Evolutionary conservation across 2,888 invertebrate species (phyloP).

Genomic region (Drosophila monieri): DNA sequence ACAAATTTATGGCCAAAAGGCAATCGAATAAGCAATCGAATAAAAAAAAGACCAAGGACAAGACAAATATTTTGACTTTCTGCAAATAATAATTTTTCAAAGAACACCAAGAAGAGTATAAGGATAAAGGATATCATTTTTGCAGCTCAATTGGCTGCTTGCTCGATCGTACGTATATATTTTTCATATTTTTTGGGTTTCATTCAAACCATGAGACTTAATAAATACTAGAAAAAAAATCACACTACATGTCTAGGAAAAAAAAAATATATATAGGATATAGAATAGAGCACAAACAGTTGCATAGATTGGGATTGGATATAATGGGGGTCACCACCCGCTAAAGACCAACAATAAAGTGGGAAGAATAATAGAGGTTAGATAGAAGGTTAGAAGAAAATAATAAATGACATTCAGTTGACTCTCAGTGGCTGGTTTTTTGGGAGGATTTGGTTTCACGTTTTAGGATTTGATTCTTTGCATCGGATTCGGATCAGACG

Average conservation of each 20-base stretch:
- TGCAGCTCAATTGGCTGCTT: constrained; percentile 64
- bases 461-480: background rate
- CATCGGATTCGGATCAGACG: background rate
- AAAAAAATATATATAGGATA: constrained; percentile 10
- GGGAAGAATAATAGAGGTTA: constrained; percentile 15
- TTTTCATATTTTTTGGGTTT: constrained; percentile 74
- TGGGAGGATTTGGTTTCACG: constrained; percentile 13
- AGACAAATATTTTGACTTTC: constrained; percentile 65
- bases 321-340: constrained; percentile 54
- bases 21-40: background rate
- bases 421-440: constrained; percentile 65
- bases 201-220: constrained; percentile 74
- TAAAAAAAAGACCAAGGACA: constrained; percentile 15
- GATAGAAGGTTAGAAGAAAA: constrained; percentile 5
- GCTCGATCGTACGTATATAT: constrained; percentile 45
- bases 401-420: constrained; percentile 34
- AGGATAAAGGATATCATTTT: constrained; percentile 37
- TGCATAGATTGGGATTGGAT: constrained; percentile 17
- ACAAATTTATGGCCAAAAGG: constrained; percentile 54
- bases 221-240: constrained; percentile 61
- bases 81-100: background rate
- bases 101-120: background rate
- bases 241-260: constrained; percentile 33
- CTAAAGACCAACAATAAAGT: constrained; percentile 52
- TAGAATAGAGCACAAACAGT: constrained; percentile 25